phyloP scores from a whole-genome alignment of 2,113 vertebrate species.

The Gobio gobio region DNA sequence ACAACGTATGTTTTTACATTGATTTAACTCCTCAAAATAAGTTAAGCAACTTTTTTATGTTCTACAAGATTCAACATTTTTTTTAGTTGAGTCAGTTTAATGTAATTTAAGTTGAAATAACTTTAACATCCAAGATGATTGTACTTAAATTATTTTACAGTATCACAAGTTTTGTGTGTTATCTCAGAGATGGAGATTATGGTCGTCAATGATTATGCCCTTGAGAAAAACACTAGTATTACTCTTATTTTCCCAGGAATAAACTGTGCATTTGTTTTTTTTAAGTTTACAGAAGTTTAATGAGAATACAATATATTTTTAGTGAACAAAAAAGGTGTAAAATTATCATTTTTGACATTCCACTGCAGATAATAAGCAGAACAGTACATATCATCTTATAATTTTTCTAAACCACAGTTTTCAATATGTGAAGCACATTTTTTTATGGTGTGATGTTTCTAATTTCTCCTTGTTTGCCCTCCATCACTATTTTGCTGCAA shows the following conservation, averaged over 20 bases:
- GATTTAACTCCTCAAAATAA: too few relatives aligned
- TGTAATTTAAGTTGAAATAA: too few relatives aligned
- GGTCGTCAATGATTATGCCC: background rate
- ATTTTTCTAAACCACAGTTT: background rate
- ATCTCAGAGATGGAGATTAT: background rate
- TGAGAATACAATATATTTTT: background rate
- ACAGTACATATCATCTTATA: background rate
- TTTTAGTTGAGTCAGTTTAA: too few relatives aligned
- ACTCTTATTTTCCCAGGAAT: background rate
- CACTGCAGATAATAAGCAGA: background rate
- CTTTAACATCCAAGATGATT: too few relatives aligned
- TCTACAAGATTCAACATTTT: too few relatives aligned
- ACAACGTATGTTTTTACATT: too few relatives aligned
- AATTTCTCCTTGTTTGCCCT: background rate
- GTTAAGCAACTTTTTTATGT: too few relatives aligned
- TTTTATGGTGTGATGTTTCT: background rate
- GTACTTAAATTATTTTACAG: too few relatives aligned
- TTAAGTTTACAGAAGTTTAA: background rate
- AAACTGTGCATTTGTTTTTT: background rate
- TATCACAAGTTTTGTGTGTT: background rate
- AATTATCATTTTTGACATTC: background rate
- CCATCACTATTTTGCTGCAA: constrained; percentile 14
- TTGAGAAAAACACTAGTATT: background rate
- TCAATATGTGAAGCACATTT: background rate
- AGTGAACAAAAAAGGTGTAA: background rate